Percentiles rank a stretch among this genome's conserved stretches.
Conservation (phyloP, 2,797 vertebrate species). For the Ficedula albicollis region DNA sequence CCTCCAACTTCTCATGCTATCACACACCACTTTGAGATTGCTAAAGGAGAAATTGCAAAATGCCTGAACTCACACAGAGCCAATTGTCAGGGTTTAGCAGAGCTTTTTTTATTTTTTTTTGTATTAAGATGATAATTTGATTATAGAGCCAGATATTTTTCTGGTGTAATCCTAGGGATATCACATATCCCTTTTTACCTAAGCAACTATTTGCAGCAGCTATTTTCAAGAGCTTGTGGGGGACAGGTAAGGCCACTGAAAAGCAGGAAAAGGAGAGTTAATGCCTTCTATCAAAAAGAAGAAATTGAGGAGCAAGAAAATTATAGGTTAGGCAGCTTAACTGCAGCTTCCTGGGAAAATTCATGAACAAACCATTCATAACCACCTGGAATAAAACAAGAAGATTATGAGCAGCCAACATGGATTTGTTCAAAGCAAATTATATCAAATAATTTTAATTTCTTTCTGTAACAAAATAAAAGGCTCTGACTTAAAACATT, state of each 20-base stretch:
- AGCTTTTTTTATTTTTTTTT: background rate
- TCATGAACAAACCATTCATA: background rate
- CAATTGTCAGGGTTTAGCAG: background rate
- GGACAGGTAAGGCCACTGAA: background rate
- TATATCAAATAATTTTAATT: background rate
- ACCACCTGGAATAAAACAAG: slow-evolving; percentile 13
- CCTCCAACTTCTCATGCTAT: background rate
- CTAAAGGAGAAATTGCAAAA: slow-evolving; percentile 1
- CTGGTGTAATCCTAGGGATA: background rate
- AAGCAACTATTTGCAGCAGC: background rate
- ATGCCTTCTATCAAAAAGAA: slow-evolving; percentile 2
- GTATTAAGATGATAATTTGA: slow-evolving; percentile 19
- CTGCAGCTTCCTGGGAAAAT: slow-evolving; percentile 33
- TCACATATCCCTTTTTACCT: background rate
- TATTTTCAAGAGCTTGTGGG: background rate
- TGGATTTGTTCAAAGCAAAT: slow-evolving; percentile 5
- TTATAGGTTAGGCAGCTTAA: background rate
- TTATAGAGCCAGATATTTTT: background rate
- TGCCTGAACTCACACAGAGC: background rate
- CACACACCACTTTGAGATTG: background rate
- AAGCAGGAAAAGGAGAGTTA: background rate
- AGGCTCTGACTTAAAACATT: background rate
- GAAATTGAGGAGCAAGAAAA: slow-evolving; percentile 28
- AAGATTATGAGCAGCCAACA: background rate
- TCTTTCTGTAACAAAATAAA: background rate